A percentile compares a stretch with the other conserved stretches of the same genome.
These are phyloP conservation scores for Heterotis niloticus DNA, from an alignment of 2,113 vertebrate genomes.

Conservation along the genomic window DNA sequence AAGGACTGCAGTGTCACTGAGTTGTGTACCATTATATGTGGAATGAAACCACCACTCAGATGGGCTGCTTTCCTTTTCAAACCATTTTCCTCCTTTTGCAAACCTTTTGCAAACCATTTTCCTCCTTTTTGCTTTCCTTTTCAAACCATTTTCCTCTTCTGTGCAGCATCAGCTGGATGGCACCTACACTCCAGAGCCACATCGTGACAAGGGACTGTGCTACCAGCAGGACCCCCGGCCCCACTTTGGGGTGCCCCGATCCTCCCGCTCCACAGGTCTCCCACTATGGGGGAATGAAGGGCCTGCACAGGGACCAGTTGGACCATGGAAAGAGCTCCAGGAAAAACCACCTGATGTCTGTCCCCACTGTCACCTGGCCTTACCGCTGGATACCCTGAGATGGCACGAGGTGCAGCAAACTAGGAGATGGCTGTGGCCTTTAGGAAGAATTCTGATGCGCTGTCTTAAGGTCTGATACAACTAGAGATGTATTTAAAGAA, in stretches of 20 bases:
- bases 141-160: constrained; percentile 10
- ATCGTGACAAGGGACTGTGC: constrained; percentile 51
- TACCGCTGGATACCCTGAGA: constrained; percentile 60
- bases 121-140: constrained; percentile 5
- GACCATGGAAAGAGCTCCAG: constrained; percentile 42
- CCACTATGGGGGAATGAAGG: constrained; percentile 66
- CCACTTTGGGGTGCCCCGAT: constrained; percentile 68
- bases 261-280: constrained; percentile 60
- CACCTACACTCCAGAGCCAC: constrained; percentile 36
- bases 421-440: not conserved
- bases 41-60: not conserved
- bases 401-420: constrained; percentile 62
- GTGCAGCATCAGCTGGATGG: constrained; percentile 39
- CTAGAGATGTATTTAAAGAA: no score
- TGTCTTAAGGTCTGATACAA: no score
- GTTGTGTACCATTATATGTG: no score
- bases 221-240: constrained; percentile 69
- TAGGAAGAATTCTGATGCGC: not conserved
- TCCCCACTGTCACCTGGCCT: constrained; percentile 65
- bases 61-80: no score
- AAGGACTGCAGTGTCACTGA: no score
- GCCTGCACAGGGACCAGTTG: constrained; percentile 43
- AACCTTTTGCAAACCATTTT: not conserved
- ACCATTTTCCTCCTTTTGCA: constrained; percentile 13
- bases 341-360: constrained; percentile 54